Evolutionary conservation across 2,113 vertebrate genomes (phyloP).

Genomic region (Axis porcinus): DNA sequence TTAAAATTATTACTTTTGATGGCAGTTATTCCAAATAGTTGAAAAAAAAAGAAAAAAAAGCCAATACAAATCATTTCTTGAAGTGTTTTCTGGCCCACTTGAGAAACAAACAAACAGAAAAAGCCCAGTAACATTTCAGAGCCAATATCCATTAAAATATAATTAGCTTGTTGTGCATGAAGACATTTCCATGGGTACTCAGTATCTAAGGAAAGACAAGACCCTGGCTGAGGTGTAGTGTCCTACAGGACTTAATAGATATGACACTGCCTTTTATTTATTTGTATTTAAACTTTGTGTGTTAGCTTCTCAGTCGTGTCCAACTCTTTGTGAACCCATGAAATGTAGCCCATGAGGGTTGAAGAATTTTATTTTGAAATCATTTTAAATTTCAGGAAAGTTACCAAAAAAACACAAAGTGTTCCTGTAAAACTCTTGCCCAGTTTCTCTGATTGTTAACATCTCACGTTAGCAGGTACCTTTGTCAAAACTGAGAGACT

Average conservation of each 20-base stretch:
- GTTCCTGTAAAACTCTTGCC: neutral
- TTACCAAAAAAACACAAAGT: neutral
- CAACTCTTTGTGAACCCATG: neutral
- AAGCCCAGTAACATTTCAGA: constrained; percentile 40
- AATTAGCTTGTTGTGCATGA: constrained; percentile 30
- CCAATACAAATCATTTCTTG: neutral
- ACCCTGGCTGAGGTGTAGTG: neutral
- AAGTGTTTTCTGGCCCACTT: neutral
- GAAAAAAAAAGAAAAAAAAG: neutral
- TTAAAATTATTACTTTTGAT: constrained; percentile 38
- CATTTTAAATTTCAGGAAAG: neutral
- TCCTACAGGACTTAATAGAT: neutral
- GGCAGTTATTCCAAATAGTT: constrained; percentile 11
- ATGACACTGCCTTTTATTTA: neutral
- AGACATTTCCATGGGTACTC: neutral
- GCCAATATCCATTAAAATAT: constrained; percentile 25
- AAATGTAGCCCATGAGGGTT: neutral
- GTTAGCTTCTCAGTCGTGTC: neutral
- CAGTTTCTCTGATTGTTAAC: neutral
- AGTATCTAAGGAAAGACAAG: neutral
- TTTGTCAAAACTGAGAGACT: neutral
- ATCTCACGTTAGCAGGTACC: neutral
- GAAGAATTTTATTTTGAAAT: neutral
- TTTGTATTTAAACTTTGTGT: neutral
- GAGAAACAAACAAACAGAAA: neutral